Percentiles rank a stretch among this genome's conserved stretches.
Conservation (phyloP, 2,888 invertebrate species). For the Augiades crinisus region DNA sequence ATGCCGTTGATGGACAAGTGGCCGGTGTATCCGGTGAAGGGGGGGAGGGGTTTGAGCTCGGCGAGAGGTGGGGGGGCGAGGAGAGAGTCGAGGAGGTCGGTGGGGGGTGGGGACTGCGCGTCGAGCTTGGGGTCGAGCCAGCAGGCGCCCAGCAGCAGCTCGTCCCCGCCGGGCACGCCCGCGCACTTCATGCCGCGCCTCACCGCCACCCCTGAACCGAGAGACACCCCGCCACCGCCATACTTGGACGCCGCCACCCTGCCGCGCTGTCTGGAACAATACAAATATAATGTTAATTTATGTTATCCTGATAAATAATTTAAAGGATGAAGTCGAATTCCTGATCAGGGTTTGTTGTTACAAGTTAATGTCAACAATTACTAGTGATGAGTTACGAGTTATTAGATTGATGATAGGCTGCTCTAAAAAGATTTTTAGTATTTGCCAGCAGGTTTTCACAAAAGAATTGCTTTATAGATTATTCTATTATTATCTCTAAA, state of each 20-base stretch:
- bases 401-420: too few relatives aligned
- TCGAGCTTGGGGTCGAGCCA: conserved; percentile 85
- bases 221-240: conserved; percentile 72
- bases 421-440: too few relatives aligned
- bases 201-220: conserved; percentile 66
- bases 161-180: conserved; percentile 79
- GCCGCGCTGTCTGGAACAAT: conserved; percentile 67
- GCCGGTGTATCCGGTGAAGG: conserved; percentile 92
- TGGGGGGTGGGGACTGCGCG: conserved; percentile 61
- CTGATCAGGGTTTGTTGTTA: too few relatives aligned
- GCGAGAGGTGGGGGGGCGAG: conserved; percentile 86
- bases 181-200: conserved; percentile 83
- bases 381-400: too few relatives aligned
- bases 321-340: too few relatives aligned
- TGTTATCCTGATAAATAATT: too few relatives aligned
- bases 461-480: too few relatives aligned
- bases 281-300: conserved; percentile 20
- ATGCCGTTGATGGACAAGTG: conserved; percentile 94
- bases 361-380: too few relatives aligned
- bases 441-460: too few relatives aligned
- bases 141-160: conserved; percentile 86
- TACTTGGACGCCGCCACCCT: conserved; percentile 80
- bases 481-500: too few relatives aligned
- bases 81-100: conserved; percentile 87
- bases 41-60: conserved; percentile 90